Conservation (phyloP, 2,888 invertebrate genomes). For the Mycalesis mineus region DNA sequence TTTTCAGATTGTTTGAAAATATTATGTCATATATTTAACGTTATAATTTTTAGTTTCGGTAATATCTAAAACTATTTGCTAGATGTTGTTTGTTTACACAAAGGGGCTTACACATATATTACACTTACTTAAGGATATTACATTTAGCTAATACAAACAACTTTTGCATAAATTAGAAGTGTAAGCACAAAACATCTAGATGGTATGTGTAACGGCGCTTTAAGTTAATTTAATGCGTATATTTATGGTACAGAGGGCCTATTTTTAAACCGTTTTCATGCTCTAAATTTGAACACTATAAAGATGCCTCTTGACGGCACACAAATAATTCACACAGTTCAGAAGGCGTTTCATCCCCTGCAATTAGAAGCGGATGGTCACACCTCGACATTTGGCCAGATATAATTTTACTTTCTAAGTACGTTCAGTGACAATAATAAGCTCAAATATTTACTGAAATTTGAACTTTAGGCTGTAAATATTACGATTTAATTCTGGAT, state of each 20-base stretch:
- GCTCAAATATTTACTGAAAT: constrained; percentile 34
- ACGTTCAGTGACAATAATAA: constrained; percentile 72
- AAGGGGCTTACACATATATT: too few relatives aligned
- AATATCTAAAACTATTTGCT: too few relatives aligned
- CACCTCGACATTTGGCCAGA: constrained; percentile 70
- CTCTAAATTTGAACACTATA: constrained; percentile 51
- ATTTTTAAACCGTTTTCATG: constrained; percentile 59
- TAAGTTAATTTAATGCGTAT: constrained; percentile 25
- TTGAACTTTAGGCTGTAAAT: constrained; percentile 37
- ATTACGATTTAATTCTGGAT: constrained; percentile 44
- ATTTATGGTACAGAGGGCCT: constrained; percentile 29
- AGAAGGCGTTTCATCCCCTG: constrained; percentile 54
- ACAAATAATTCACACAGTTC: constrained; percentile 56
- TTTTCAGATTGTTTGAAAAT: too few relatives aligned
- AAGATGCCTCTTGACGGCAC: constrained; percentile 60
- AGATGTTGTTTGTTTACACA: too few relatives aligned
- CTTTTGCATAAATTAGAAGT: neutral
- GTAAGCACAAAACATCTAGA: neutral
- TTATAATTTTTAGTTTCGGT: too few relatives aligned
- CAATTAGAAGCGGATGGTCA: constrained; percentile 77
- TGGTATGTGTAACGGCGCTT: constrained; percentile 1
- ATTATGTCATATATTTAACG: too few relatives aligned
- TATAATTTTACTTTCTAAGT: constrained; percentile 76
- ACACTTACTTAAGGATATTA: too few relatives aligned
- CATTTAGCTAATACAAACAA: neutral